Evolutionary conservation across 2,113 vertebrate genomes (phyloP).

Genomic region (Petrocephalus microphthalmus): DNA sequence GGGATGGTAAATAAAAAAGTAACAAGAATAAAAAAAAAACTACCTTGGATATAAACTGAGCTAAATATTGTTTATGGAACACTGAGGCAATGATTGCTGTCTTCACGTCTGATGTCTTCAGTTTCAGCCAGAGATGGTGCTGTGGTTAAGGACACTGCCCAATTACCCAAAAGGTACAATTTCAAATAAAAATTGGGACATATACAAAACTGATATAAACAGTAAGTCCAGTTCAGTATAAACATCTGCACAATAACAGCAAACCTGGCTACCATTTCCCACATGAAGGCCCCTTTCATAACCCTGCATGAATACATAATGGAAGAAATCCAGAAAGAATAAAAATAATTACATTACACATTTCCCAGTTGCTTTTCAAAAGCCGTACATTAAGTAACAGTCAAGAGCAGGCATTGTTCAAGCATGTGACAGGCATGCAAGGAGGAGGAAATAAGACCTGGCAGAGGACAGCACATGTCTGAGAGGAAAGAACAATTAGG

Average conservation of each 20-base stretch:
- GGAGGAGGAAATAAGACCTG: neutral
- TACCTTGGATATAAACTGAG: neutral
- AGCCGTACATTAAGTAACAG: neutral
- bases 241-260: neutral
- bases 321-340: neutral
- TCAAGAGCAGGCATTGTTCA: neutral
- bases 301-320: neutral
- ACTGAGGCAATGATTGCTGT: neutral
- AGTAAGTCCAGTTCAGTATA: neutral
- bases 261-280: neutral
- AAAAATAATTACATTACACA: neutral
- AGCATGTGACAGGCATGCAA: neutral
- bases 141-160: neutral
- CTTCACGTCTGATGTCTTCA: neutral
- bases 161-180: neutral
- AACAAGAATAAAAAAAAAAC: neutral
- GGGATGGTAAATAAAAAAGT: neutral
- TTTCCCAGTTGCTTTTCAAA: neutral
- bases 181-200: neutral
- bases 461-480: neutral
- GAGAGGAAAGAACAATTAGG: neutral
- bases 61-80: neutral
- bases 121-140: neutral
- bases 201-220: neutral
- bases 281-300: neutral